phyloP scores from a whole-genome alignment of 2,113 vertebrate species.

The Pluvianellus socialis region DNA sequence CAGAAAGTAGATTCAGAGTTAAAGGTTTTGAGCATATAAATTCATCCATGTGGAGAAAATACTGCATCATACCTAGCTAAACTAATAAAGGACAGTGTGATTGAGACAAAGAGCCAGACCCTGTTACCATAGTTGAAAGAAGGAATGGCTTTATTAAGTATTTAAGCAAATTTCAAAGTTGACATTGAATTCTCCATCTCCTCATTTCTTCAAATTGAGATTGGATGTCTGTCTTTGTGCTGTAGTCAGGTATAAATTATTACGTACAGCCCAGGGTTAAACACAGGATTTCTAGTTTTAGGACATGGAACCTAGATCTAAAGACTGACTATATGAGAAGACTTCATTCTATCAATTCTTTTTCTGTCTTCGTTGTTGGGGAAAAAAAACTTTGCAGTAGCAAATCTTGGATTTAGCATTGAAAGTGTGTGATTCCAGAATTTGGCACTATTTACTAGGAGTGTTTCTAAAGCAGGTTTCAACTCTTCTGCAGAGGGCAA shows the following conservation, averaged over 20 bases:
- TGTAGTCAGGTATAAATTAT: background rate
- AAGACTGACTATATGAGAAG: background rate
- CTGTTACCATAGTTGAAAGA: background rate
- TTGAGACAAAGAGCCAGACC: background rate
- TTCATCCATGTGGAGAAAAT: background rate
- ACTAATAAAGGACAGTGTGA: background rate
- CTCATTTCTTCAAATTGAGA: background rate
- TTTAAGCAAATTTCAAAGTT: background rate
- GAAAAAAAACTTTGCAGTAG: background rate
- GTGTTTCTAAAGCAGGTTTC: background rate
- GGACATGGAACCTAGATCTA: background rate
- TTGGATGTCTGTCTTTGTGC: background rate
- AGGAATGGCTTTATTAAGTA: background rate
- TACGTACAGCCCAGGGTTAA: rapidly evolving
- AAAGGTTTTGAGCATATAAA: background rate
- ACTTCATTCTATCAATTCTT: background rate
- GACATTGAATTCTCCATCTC: background rate
- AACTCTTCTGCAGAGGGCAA: background rate
- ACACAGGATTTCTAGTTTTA: background rate
- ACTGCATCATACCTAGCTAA: background rate
- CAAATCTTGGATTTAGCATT: background rate
- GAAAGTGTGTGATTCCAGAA: background rate
- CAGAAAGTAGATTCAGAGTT: background rate
- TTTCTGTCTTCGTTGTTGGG: background rate
- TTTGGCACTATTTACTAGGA: background rate